Evolutionary conservation across 1,140 invertebrate species (phyloP), one percentile per base, ranked within the genome.

Genomic region (Cydia amplana): DNA sequence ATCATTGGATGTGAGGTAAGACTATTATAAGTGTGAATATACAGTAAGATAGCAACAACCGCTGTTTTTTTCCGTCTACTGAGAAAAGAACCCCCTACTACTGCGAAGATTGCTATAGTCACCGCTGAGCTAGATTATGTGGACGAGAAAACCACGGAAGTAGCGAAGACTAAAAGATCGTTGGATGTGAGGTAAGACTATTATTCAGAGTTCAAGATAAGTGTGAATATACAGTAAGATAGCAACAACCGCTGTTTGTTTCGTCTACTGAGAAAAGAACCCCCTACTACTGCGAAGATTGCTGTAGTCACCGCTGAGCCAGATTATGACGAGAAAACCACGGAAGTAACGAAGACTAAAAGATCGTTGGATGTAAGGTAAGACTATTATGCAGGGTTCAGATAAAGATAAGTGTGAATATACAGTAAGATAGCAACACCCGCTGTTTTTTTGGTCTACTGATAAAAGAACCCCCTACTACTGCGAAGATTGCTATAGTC

Each of bases 161-260:
- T 79, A 0, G 63, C 76, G 16, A 75, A 81, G 32, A 70, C 78
- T n/a, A 72, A 43, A 40, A 72, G 70, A 23, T 64, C 55, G 5
- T 49, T n/a, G 16, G 46, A 49, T 49, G 1, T 5, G 4, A 49
- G 46, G 46, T 49, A 49, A 49, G 12, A 43, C 36, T 40, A 43
- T 6, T 43, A 43, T 43, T 43, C 25, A 25, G 25, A 3, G 25
- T 6, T 1, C 5, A 36, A 36, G 32, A 7, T 36, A 36, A 0
- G 5, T 36, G 2, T 36, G 32, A 36, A 83, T 7, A 28, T 28
- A 25, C 3, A 79, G 82, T 0, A 20, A 2, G 28, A 40, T 2
- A 23, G 16, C 16, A 78, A 80, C 14, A 77, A 87, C 18, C 83
- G 85, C 0, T 91, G 87, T 28, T 77, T 83, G 6, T 73, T 75